A percentile compares a stretch with the other conserved stretches of the same genome.
Evolutionary conservation across 2,113 vertebrate species (phyloP).

Genomic region (Gavia stellata): DNA sequence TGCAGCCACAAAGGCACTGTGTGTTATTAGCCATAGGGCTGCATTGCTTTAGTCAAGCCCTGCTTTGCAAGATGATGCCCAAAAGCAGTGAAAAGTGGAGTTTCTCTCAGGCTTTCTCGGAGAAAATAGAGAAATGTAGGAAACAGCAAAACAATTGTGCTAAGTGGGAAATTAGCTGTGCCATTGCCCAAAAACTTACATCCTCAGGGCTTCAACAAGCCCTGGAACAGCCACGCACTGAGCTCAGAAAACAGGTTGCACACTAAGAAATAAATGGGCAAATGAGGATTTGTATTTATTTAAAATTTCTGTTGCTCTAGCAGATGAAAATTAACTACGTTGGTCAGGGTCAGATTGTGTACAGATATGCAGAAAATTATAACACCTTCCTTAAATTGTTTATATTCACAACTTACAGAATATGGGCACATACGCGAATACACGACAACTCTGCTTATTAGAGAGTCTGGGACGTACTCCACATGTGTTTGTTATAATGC

Average conservation of each 20-base stretch:
- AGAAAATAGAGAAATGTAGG: not conserved
- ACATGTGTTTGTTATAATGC: not conserved
- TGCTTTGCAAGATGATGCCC: not conserved
- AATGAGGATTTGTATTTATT: not conserved
- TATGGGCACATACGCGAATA: not conserved
- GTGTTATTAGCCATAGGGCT: not conserved
- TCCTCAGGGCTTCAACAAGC: not conserved
- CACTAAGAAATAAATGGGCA: not conserved
- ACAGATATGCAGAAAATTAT: not conserved
- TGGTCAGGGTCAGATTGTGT: not conserved
- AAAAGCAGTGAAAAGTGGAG: not conserved
- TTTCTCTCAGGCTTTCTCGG: not conserved
- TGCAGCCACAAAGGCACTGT: not conserved
- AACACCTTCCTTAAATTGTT: not conserved
- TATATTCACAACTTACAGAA: not conserved
- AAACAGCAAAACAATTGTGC: not conserved
- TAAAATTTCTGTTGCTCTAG: not conserved
- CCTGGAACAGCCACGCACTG: not conserved
- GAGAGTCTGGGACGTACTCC: not conserved
- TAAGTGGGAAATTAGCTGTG: not conserved
- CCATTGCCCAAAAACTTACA: not conserved
- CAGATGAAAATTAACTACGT: not conserved
- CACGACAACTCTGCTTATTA: not conserved
- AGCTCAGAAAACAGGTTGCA: not conserved
- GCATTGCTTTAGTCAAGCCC: not conserved